Conservation (phyloP, 2,888 invertebrate species). For the Chelonus formosanus region DNA sequence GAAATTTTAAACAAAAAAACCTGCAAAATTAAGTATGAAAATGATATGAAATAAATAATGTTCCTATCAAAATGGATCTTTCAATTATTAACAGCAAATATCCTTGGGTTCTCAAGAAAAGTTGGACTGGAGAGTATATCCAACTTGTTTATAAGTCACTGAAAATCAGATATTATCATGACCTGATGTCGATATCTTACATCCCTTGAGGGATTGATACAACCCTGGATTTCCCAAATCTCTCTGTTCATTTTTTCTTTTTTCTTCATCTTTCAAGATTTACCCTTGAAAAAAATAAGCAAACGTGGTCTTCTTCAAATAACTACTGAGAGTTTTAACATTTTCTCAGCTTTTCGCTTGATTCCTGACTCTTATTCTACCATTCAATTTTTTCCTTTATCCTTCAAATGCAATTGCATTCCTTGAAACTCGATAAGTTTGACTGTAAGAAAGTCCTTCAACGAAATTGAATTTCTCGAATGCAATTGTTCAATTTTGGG, state of each 20-base stretch:
- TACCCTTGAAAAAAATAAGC: conserved; percentile 8
- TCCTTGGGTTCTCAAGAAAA: too few relatives aligned
- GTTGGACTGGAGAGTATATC: neutral
- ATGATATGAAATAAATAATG: too few relatives aligned
- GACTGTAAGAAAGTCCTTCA: conserved; percentile 3
- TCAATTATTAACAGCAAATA: too few relatives aligned
- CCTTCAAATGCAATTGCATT: conserved; percentile 29
- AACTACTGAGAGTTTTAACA: conserved; percentile 20
- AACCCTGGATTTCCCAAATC: conserved; percentile 31
- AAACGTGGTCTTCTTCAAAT: conserved; percentile 8
- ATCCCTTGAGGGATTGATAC: conserved; percentile 30
- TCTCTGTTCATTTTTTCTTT: neutral
- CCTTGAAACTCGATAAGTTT: conserved; percentile 16
- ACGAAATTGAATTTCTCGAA: conserved; percentile 25
- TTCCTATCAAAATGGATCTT: too few relatives aligned
- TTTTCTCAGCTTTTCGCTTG: conserved; percentile 29
- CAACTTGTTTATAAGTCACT: conserved; percentile 25
- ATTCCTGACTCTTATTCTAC: conserved; percentile 31
- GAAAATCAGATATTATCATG: conserved; percentile 38
- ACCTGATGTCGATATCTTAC: conserved; percentile 40
- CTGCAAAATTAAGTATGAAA: neutral
- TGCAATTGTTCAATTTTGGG: conserved; percentile 2
- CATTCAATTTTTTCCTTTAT: conserved; percentile 9
- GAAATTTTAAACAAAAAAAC: too few relatives aligned
- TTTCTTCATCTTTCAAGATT: conserved; percentile 24